Evolutionary conservation across 2,113 vertebrate species (phyloP), one percentile per base, ranked within the genome.

Genomic region (Illadopsis cleaveri): DNA sequence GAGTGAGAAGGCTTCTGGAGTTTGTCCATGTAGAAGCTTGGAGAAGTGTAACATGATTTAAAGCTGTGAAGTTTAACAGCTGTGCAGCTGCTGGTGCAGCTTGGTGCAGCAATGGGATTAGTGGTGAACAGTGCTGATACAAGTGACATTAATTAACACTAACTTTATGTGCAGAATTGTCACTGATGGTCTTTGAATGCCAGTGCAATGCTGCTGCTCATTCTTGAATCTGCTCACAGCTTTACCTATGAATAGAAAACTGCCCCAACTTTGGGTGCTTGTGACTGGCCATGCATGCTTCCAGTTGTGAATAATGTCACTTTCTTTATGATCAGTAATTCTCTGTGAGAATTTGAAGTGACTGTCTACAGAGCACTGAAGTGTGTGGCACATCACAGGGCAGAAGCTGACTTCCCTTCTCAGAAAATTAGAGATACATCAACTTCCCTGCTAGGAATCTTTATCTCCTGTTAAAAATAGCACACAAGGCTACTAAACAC

Each of bases 401-500:
- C 86, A 93, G 69, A 77, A 77, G 42, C 80, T 80, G 54, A 51
- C 38, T 90, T 86, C 79, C 50, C 81, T 88, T 86, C 77, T 86
- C 89, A 78, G 68, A 92, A 93, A 92, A 90, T 45, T 15, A n/a
- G 62, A 90, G 38, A 37, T 45, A 23, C 6, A 62, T 75, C 79
- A 84, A 28, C 64, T 86, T 84, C 81, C 44, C 58, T 81, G 58
- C 44, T 69, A 50, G 91, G 76, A 92, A 73, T 93, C 42, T 87
- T 93, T 84, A 75, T 89, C 90, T 84, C 37, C 68, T 75, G 35
- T 68, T 95, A 90, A 89, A 93, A 94, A 70, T 86, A 89, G 82
- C 56, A 37, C 2, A 8, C 20, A 25, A 70, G 68, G 38, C 35
- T 45, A 6, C 30, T 44, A 24, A 81, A 31, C 4, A 1, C 9